Evolutionary conservation across 2,888 invertebrate species (phyloP), one percentile per base, ranked within the genome.

Genomic region (Diaperis boleti): DNA sequence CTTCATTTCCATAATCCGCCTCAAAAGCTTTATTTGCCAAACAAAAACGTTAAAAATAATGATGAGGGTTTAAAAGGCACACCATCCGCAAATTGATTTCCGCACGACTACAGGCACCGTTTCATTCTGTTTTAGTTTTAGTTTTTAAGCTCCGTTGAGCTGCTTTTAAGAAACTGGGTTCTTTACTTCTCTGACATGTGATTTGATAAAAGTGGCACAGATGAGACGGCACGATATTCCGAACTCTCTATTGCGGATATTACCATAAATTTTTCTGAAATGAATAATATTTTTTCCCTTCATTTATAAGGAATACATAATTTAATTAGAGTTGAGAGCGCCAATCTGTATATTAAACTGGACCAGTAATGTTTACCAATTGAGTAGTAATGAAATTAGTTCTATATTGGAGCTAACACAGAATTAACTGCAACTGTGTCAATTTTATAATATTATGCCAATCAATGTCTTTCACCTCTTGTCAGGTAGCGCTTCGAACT

Each of bases 391-490:
- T n/a, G n/a, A n/a, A n/a, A n/a, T n/a, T n/a, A n/a, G n/a, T n/a
- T n/a, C n/a, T n/a, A n/a, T n/a, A n/a, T n/a, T n/a, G n/a, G n/a
- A n/a, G n/a, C n/a, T n/a, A n/a, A n/a, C n/a, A n/a, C n/a, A n/a
- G n/a, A n/a, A n/a, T n/a, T n/a, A n/a, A n/a, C n/a, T n/a, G n/a
- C n/a, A n/a, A n/a, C n/a, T n/a, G n/a, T n/a, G n/a, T n/a, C n/a
- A n/a, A n/a, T n/a, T n/a, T n/a, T n/a, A n/a, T n/a, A 52, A 52
- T 52, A 52, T 52, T 52, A 52, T 14, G 7, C 37, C 39, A 52
- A 52, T 52, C 52, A 52, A 39, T 52, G 14, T 52, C 18, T 22
- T 10, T 11, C 8, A 20, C 22, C 52, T 37, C 52, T 49, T 49
- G 31, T 33, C 49, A 49, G 49, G 49, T 49, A 49, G 18, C 17